Percentiles rank a stretch among this genome's conserved stretches.
phyloP scores from a whole-genome alignment of 2,113 vertebrate genomes.

The Albula goreensis region DNA sequence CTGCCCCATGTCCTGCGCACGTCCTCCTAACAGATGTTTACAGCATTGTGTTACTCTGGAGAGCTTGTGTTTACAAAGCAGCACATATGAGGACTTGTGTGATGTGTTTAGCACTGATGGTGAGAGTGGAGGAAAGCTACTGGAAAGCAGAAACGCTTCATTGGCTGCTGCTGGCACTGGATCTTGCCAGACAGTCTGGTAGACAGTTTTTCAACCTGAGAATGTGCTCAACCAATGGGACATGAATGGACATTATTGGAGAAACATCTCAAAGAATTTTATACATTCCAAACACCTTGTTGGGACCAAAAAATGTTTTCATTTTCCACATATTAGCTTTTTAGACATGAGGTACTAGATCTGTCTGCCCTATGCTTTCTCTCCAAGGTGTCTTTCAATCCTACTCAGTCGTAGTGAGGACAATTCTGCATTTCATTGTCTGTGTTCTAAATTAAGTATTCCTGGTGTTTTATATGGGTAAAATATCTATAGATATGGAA shows the following conservation, averaged over 20 bases:
- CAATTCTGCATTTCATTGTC: conserved; percentile 9
- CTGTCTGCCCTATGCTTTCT: background rate
- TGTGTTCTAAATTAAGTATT: conserved; percentile 15
- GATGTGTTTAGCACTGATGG: background rate
- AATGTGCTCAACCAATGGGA: background rate
- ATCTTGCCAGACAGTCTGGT: background rate
- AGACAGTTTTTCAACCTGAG: background rate
- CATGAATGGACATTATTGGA: background rate
- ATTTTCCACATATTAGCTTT: background rate
- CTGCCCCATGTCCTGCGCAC: conserved; percentile 28
- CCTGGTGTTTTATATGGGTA: conserved; percentile 19
- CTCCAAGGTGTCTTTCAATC: conserved; percentile 14
- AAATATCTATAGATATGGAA: conserved; percentile 38
- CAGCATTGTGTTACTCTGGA: conserved; percentile 43
- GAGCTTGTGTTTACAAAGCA: conserved; percentile 36
- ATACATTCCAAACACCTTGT: background rate
- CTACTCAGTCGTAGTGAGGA: background rate
- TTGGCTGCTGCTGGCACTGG: background rate
- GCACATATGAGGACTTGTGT: conserved; percentile 1
- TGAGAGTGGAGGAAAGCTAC: background rate
- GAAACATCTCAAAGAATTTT: background rate
- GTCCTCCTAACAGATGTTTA: conserved; percentile 36
- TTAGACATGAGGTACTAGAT: background rate
- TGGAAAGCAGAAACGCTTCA: conserved; percentile 7
- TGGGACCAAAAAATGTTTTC: background rate